phyloP scores from a whole-genome alignment of 2,888 invertebrate genomes.

The Leucozona laternaria region DNA sequence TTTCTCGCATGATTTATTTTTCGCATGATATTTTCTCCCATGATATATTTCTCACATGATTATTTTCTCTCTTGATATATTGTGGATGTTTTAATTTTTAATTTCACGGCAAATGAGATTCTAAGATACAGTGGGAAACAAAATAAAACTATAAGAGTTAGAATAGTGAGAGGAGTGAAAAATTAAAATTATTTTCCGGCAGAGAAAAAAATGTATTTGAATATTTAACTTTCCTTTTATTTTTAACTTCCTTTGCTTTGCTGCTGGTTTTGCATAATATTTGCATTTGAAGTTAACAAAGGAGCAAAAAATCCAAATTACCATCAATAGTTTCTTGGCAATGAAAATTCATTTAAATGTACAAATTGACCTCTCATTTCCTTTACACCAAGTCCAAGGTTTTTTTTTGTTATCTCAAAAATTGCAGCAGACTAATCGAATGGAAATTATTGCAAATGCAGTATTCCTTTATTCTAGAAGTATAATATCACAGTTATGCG shows the following conservation, averaged over 20 bases:
- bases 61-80: too few species aligned
- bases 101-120: too few species aligned
- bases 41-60: too few species aligned
- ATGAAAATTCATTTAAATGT: constrained; percentile 67
- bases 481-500: not conserved
- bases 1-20: too few species aligned
- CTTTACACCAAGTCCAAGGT: constrained; percentile 65
- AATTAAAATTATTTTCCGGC: not conserved
- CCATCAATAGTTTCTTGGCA: constrained; percentile 36
- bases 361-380: constrained; percentile 68
- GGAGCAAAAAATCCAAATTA: not conserved
- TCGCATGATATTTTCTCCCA: too few species aligned
- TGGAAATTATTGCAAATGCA: constrained; percentile 37
- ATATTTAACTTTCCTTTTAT: not conserved
- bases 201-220: not conserved
- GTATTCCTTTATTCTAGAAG: constrained; percentile 50
- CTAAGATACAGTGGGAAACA: too few species aligned
- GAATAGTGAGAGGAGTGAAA: not conserved
- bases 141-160: not conserved
- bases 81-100: too few species aligned
- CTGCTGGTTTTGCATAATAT: constrained; percentile 30
- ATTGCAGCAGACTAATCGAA: constrained; percentile 28
- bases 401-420: constrained; percentile 23
- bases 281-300: constrained; percentile 26
- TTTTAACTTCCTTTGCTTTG: not conserved